phyloP scores from a whole-genome alignment of 1,140 invertebrate genomes.

The Sitobion miscanthi region DNA sequence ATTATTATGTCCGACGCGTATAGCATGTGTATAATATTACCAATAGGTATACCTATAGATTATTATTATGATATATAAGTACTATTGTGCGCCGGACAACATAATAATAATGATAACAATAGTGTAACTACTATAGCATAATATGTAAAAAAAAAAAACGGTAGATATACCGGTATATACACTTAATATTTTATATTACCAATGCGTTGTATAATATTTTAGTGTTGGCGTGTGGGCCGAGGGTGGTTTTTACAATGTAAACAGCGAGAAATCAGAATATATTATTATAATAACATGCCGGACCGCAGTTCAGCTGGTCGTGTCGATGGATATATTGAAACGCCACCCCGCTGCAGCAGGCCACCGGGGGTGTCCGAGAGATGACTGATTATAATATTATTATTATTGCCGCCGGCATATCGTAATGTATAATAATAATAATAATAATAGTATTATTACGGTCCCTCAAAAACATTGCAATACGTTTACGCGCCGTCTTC shows the following conservation, averaged over 20 bases:
- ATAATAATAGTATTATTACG: not conserved
- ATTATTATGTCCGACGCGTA: not conserved
- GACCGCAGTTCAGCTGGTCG: not conserved
- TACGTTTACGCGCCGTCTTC: not conserved
- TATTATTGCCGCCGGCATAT: not conserved
- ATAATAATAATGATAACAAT: slow-evolving; percentile 18
- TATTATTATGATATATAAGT: not conserved
- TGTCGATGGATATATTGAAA: not conserved
- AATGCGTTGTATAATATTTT: not conserved
- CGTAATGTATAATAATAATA: not conserved
- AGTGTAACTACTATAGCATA: not conserved
- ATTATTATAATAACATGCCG: not conserved
- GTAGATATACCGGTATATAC: not conserved
- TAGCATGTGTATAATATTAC: not conserved
- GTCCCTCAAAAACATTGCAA: not conserved
- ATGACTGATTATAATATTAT: slow-evolving; percentile 18
- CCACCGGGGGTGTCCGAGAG: not conserved
- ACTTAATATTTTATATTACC: not conserved
- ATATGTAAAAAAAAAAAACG: not conserved
- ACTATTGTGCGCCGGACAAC: not conserved
- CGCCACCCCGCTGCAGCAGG: not conserved
- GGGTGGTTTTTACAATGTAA: slow-evolving; percentile 32
- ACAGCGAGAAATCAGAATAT: slow-evolving; percentile 12
- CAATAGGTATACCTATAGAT: not conserved
- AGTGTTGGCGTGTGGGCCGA: not conserved